Percentiles rank a stretch among this genome's conserved stretches.
phyloP scores from a whole-genome alignment of 2,797 vertebrate genomes.

The Bradypodion pumilum region DNA sequence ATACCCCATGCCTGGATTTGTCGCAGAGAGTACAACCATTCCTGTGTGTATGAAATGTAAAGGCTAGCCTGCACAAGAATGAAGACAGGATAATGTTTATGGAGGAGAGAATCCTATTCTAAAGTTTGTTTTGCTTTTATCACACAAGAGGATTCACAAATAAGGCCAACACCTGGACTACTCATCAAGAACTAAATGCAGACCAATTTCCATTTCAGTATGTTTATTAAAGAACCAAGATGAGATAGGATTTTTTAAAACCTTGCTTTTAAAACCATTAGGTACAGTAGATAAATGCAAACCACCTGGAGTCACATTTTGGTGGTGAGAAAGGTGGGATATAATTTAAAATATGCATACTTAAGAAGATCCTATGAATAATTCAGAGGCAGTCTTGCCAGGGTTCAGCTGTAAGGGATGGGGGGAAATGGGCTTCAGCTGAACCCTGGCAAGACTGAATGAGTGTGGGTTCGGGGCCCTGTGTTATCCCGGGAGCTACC shows the following conservation, averaged over 20 bases:
- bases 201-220: background rate
- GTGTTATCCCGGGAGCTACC: no score
- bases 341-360: background rate
- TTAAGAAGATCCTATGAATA: background rate
- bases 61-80: background rate
- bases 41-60: background rate
- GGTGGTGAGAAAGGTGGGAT: background rate
- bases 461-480: no score
- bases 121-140: background rate
- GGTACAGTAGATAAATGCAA: background rate
- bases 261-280: background rate
- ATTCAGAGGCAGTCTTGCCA: background rate
- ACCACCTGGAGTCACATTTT: background rate
- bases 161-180: background rate
- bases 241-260: background rate
- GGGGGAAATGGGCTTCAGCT: no score
- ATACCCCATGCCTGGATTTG: background rate
- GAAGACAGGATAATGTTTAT: background rate
- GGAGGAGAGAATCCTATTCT: background rate
- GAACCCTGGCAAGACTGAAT: no score
- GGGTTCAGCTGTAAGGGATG: no score
- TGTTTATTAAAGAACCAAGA: background rate
- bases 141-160: background rate
- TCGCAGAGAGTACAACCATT: background rate
- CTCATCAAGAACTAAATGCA: background rate